A percentile compares a stretch with the other conserved stretches of the same genome.
These are phyloP conservation scores for Noctuana brunneofusca DNA, from an alignment of 2,888 invertebrate genomes.

Conservation along the genomic window DNA sequence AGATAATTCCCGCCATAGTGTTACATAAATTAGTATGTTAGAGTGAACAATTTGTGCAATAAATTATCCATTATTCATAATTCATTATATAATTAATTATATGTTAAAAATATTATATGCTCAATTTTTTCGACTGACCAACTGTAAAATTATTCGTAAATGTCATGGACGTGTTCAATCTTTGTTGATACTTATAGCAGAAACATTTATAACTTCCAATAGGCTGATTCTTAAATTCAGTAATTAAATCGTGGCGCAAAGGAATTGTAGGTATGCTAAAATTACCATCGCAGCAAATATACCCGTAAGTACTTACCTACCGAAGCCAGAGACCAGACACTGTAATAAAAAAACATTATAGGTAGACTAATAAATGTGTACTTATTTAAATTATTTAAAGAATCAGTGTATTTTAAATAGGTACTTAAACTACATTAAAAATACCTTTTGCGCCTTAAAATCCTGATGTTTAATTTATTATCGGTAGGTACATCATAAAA, in stretches of 20 bases:
- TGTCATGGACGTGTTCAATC: conserved; percentile 47
- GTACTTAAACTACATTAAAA: neutral
- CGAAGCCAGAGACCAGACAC: neutral
- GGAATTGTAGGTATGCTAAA: neutral
- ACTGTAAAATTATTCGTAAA: conserved; percentile 62
- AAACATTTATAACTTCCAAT: conserved; percentile 12
- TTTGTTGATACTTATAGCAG: conserved; percentile 49
- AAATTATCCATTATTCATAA: conserved; percentile 65
- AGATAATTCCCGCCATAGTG: conserved; percentile 45
- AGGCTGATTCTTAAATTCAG: neutral
- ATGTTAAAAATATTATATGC: conserved; percentile 62
- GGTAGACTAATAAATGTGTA: neutral
- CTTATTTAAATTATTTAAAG: no score
- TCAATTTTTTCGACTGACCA: conserved; percentile 82
- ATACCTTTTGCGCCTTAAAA: conserved; percentile 16
- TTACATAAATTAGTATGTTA: conserved; percentile 54
- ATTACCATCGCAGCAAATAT: neutral
- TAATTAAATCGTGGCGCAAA: conserved; percentile 6
- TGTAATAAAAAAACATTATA: neutral
- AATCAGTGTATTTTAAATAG: neutral
- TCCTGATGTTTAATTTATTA: neutral
- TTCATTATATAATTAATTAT: conserved; percentile 52
- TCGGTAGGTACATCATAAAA: neutral
- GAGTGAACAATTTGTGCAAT: conserved; percentile 74
- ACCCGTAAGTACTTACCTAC: neutral